Evolutionary conservation across 2,113 vertebrate genomes (phyloP).

Genomic region (Serilophus lunatus): DNA sequence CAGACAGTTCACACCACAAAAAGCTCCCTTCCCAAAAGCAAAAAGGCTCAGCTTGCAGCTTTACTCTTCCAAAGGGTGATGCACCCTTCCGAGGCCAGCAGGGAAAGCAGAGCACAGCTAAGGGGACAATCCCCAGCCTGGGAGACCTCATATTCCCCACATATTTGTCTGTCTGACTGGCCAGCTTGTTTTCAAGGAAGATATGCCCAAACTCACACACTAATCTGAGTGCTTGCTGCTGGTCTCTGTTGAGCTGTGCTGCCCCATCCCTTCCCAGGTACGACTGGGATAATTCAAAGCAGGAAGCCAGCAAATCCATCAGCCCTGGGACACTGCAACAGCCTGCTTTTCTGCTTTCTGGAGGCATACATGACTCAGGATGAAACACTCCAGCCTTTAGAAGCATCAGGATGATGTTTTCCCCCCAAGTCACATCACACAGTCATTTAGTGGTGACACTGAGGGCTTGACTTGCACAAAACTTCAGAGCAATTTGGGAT

Average conservation of each 20-base stretch:
- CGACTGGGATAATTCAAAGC: neutral
- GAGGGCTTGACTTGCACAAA: neutral
- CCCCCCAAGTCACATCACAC: neutral
- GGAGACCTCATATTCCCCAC: neutral
- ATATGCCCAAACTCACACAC: rapidly evolving
- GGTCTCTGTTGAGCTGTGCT: neutral
- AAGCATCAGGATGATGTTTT: neutral
- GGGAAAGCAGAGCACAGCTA: neutral
- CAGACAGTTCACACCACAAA: neutral
- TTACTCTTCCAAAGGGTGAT: neutral
- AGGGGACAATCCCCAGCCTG: neutral
- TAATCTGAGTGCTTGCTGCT: rapidly evolving
- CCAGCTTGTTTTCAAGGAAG: neutral
- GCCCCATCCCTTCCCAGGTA: neutral
- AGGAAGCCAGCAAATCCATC: neutral
- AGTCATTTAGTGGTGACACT: neutral
- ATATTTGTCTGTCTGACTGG: neutral
- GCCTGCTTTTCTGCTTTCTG: neutral
- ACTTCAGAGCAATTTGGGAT: neutral
- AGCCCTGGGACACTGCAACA: neutral
- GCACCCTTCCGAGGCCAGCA: neutral
- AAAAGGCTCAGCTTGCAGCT: neutral
- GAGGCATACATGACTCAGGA: neutral
- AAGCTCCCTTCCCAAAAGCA: neutral
- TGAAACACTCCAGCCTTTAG: neutral